Evolutionary conservation across 2,888 invertebrate species (phyloP).

Genomic region (Heliconius charithonia): DNA sequence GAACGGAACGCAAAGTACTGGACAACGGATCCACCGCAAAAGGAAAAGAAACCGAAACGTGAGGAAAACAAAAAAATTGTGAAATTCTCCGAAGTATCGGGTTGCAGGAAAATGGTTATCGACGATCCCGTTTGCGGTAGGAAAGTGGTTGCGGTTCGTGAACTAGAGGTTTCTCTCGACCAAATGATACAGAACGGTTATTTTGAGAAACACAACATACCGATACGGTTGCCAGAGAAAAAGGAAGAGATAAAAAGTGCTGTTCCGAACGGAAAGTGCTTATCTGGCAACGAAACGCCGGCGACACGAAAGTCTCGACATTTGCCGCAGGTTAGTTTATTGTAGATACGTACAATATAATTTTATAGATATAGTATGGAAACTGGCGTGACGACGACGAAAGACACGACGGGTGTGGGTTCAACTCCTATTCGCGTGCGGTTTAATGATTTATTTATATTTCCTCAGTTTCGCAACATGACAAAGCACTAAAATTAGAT

Average conservation of each 20-base stretch:
- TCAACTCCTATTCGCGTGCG: no score
- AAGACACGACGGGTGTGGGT: no score
- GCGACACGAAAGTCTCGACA: constrained; percentile 67
- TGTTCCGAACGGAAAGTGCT: constrained; percentile 74
- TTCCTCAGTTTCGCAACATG: no score
- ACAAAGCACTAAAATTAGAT: no score
- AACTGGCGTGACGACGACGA: neutral
- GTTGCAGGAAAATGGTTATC: constrained; percentile 78
- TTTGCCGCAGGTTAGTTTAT: constrained; percentile 69
- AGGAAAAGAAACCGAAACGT: constrained; percentile 62
- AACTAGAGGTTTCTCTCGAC: constrained; percentile 78
- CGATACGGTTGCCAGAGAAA: constrained; percentile 66
- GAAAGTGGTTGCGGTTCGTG: constrained; percentile 77
- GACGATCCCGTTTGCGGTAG: constrained; percentile 75
- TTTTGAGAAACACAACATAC: constrained; percentile 79
- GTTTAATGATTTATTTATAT: no score
- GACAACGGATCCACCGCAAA: constrained; percentile 71
- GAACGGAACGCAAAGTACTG: constrained; percentile 75
- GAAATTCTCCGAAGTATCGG: constrained; percentile 80
- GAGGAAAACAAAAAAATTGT: constrained; percentile 79
- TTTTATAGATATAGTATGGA: neutral
- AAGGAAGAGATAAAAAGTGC: constrained; percentile 60
- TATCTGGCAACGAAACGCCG: constrained; percentile 60
- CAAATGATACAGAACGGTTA: constrained; percentile 82
- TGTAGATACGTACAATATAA: neutral